Evolutionary conservation across 1,140 invertebrate species (phyloP).

Genomic region (Pachyrhynchus sulphureomaculatus): DNA sequence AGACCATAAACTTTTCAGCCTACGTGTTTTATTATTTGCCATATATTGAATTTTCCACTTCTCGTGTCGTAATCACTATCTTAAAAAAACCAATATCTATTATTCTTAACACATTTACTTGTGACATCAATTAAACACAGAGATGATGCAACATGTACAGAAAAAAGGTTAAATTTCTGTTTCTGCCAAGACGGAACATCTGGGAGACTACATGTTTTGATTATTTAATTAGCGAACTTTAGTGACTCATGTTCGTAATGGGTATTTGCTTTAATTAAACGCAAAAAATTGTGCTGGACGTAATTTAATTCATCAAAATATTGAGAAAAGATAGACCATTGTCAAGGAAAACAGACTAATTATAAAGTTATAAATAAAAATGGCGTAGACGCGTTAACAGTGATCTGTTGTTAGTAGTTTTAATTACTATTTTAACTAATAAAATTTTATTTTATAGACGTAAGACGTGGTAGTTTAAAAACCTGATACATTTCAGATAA

Average conservation of each 20-base stretch:
- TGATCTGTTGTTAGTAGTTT: too few species aligned
- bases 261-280: slow-evolving; percentile 4
- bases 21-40: too few species aligned
- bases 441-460: too few species aligned
- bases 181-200: slow-evolving; percentile 1
- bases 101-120: background rate
- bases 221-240: background rate
- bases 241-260: background rate
- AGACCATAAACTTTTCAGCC: too few species aligned
- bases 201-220: slow-evolving; percentile 6
- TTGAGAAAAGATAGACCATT: slow-evolving; percentile 14
- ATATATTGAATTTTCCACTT: too few species aligned
- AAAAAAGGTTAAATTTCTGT: slow-evolving; percentile 1
- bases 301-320: slow-evolving; percentile 13
- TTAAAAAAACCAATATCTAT: too few species aligned
- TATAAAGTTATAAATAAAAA: too few species aligned
- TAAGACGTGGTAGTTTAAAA: too few species aligned
- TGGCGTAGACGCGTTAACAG: too few species aligned
- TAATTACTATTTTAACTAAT: too few species aligned
- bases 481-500: too few species aligned
- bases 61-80: too few species aligned
- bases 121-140: background rate
- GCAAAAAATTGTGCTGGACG: slow-evolving; percentile 4
- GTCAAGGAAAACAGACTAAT: slow-evolving; percentile 2
- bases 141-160: background rate